phyloP scores from a whole-genome alignment of 2,888 invertebrate genomes.

The Cheilosia pagana region DNA sequence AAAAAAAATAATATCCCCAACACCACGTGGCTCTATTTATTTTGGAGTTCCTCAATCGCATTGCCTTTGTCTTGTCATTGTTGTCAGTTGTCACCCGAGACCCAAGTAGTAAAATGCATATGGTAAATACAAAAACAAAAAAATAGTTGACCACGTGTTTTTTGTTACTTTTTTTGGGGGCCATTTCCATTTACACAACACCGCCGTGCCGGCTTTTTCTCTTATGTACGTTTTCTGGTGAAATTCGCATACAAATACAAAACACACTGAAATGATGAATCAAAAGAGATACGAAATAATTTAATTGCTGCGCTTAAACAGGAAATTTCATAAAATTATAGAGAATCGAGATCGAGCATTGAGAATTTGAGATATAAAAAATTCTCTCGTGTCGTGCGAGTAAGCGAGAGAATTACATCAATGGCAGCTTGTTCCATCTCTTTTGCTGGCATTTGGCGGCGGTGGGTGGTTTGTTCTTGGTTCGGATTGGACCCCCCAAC shows the following conservation, averaged over 20 bases:
- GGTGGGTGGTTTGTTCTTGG: too few relatives aligned
- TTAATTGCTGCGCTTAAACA: constrained; percentile 7
- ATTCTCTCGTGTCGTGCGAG: not conserved
- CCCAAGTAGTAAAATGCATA: constrained; percentile 10
- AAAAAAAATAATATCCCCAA: not conserved
- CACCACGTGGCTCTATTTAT: constrained; percentile 16
- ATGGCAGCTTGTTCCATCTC: not conserved
- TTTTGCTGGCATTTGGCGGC: too few relatives aligned
- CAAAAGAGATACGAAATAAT: constrained; percentile 25
- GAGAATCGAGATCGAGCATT: not conserved
- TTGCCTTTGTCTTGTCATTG: constrained; percentile 1
- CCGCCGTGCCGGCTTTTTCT: constrained; percentile 52
- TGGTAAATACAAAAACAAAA: constrained; percentile 15
- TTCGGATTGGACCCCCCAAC: too few relatives aligned
- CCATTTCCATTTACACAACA: not conserved
- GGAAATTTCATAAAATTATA: too few relatives aligned
- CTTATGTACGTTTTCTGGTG: constrained; percentile 10
- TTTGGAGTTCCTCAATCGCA: constrained; percentile 9
- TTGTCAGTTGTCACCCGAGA: constrained; percentile 4
- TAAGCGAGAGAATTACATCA: not conserved
- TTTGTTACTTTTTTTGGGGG: constrained; percentile 26
- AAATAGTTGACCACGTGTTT: constrained; percentile 57
- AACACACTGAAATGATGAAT: not conserved
- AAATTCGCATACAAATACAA: not conserved
- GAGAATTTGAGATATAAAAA: too few relatives aligned